phyloP scores from a whole-genome alignment of 1,140 invertebrate genomes.

The Megalopta genalis region DNA sequence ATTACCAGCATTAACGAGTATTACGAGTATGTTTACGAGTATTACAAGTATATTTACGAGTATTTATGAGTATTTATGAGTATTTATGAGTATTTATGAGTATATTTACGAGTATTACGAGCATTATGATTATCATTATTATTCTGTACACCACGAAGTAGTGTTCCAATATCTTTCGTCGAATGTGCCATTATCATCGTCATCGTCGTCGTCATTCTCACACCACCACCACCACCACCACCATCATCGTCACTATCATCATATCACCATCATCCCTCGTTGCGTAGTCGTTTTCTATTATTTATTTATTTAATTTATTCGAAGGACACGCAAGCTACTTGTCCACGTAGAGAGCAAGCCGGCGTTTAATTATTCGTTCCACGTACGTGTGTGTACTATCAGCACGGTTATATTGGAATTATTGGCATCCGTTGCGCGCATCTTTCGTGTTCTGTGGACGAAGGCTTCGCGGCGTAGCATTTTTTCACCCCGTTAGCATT shows the following conservation, averaged over 20 bases:
- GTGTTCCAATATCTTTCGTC: constrained; percentile 33
- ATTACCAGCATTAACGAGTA: no score
- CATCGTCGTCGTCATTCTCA: background rate
- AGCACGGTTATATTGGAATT: background rate
- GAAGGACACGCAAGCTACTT: background rate
- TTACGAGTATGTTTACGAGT: no score
- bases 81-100: no score
- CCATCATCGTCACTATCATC: background rate
- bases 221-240: background rate
- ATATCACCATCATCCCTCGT: background rate
- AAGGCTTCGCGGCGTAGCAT: constrained; percentile 47
- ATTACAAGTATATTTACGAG: no score
- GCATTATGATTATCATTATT: background rate
- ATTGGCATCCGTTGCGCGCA: constrained; percentile 31
- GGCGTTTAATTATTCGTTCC: no score
- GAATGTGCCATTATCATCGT: constrained; percentile 31
- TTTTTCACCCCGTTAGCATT: constrained; percentile 35
- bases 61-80: no score
- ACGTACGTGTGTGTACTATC: no score
- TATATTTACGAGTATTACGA: no score
- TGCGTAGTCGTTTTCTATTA: background rate
- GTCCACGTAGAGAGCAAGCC: background rate
- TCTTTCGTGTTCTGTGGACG: constrained; percentile 22
- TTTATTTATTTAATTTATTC: constrained; percentile 28
- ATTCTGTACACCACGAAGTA: constrained; percentile 18